Evolutionary conservation across 2,797 vertebrate species (phyloP).

Genomic region (Thaleichthys pacificus): DNA sequence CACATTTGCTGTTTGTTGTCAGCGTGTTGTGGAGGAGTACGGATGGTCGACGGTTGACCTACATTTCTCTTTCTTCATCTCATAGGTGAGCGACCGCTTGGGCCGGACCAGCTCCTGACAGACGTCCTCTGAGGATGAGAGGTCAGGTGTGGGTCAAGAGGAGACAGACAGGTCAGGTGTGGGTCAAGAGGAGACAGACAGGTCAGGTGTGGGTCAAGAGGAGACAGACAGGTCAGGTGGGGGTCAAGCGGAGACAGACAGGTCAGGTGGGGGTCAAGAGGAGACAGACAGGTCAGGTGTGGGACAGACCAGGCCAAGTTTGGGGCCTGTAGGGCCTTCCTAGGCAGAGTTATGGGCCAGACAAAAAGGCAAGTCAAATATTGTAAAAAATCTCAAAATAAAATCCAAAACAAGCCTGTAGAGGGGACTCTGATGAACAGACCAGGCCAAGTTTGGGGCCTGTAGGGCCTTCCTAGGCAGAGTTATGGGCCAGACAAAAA

Average conservation of each 20-base stretch:
- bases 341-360: too few species aligned
- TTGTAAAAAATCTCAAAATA: too few species aligned
- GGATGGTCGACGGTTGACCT: conserved; percentile 16
- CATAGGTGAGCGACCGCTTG: conserved; percentile 56
- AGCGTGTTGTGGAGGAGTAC: too few species aligned
- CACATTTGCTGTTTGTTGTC: too few species aligned
- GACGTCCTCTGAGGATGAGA: conserved; percentile 58
- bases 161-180: not conserved
- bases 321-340: too few species aligned
- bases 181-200: not conserved
- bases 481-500: too few species aligned
- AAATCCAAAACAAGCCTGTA: too few species aligned
- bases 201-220: not conserved
- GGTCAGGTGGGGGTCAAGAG: conserved; percentile 25
- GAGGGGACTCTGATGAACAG: too few species aligned
- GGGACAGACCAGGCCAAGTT: too few species aligned
- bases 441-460: too few species aligned
- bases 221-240: not conserved
- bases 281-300: conserved; percentile 2
- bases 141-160: not conserved
- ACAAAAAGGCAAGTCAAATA: too few species aligned
- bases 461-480: too few species aligned
- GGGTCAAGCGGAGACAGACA: conserved; percentile 22
- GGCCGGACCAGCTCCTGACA: conserved; percentile 74
- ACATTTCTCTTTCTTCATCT: conserved; percentile 59